Evolutionary conservation across 2,797 vertebrate species (phyloP).

Genomic region (Clarias pachynema): DNA sequence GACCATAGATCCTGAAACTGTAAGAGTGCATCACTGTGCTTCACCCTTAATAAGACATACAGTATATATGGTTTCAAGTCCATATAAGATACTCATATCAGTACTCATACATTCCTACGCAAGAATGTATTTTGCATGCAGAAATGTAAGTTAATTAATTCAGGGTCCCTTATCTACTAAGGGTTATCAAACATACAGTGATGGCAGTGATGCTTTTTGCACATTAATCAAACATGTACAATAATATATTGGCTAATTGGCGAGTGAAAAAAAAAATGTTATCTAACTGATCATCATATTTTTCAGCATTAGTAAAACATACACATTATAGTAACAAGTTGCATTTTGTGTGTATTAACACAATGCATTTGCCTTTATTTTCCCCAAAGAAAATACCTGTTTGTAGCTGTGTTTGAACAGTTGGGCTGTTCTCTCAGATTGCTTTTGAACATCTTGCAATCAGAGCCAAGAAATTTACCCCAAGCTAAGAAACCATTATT

Average conservation of each 20-base stretch:
- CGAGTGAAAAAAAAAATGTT: not conserved
- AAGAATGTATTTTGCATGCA: no score
- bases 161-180: no score
- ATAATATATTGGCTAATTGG: not conserved
- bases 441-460: constrained; percentile 46
- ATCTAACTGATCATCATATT: not conserved
- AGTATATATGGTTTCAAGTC: no score
- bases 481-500: constrained; percentile 52
- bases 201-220: no score
- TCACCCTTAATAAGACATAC: not conserved
- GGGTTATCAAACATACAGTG: no score
- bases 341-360: constrained; percentile 15
- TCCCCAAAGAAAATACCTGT: constrained; percentile 44
- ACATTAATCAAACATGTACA: not conserved
- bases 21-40: not conserved
- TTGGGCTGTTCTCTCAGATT: constrained; percentile 37
- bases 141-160: no score
- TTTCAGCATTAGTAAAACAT: not conserved
- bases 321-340: constrained; percentile 15
- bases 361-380: constrained; percentile 3
- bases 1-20: not conserved
- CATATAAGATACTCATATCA: no score
- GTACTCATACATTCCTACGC: no score
- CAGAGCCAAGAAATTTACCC: constrained; percentile 30
- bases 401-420: constrained; percentile 42